phyloP scores from a whole-genome alignment of 2,797 vertebrate genomes.

The Chloroceryle amazona region DNA sequence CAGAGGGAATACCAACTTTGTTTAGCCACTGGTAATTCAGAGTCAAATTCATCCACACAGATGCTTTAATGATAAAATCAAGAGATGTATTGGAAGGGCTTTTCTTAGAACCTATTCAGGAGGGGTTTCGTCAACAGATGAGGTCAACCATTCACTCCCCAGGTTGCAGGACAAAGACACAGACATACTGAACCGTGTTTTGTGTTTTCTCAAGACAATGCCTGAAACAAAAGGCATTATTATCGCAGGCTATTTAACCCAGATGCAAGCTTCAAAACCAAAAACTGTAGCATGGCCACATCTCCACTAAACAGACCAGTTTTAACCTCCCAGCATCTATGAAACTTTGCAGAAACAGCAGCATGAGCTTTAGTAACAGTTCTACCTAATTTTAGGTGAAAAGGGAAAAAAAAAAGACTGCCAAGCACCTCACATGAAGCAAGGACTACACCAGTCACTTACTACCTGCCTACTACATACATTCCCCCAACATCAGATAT shows the following conservation, averaged over 20 bases:
- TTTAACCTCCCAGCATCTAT: not conserved
- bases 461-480: not conserved
- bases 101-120: not conserved
- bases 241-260: not conserved
- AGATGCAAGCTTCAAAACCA: not conserved
- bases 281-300: not conserved
- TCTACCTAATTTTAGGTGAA: not conserved
- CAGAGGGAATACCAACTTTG: not conserved
- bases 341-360: not conserved
- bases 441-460: not conserved
- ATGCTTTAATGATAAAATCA: not conserved
- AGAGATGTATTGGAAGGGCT: not conserved
- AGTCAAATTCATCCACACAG: not conserved
- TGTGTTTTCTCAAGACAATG: not conserved
- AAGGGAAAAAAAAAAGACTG: not conserved
- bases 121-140: not conserved
- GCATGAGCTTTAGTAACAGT: not conserved
- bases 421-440: not conserved
- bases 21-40: no score
- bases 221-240: not conserved
- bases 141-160: not conserved
- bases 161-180: not conserved
- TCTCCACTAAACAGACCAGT: not conserved
- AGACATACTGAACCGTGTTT: not conserved
- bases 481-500: not conserved